Evolutionary conservation across 1,140 invertebrate genomes (phyloP).

Genomic region (Leptinotarsa texana): DNA sequence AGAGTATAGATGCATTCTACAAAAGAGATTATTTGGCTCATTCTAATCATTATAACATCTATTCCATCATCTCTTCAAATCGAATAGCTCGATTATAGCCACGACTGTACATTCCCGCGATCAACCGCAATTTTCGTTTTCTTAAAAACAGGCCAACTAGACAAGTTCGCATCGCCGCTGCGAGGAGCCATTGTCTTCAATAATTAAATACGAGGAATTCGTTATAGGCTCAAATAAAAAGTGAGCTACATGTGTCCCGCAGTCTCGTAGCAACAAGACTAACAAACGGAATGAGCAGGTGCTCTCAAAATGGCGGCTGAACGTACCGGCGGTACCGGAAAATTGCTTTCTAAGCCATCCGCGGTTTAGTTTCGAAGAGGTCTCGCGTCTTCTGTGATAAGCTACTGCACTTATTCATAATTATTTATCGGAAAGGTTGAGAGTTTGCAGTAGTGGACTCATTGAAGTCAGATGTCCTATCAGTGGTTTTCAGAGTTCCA

Average conservation of each 20-base stretch:
- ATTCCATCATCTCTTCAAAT: neutral
- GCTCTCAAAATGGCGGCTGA: conserved; percentile 40
- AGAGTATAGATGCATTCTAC: too few relatives aligned
- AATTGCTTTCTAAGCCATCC: conserved; percentile 28
- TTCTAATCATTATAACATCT: too few relatives aligned
- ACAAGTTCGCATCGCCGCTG: conserved; percentile 9
- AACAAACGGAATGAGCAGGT: conserved; percentile 41
- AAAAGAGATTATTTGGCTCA: too few relatives aligned
- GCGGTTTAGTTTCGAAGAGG: conserved; percentile 18
- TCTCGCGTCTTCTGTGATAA: too few relatives aligned
- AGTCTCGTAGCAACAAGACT: conserved; percentile 36
- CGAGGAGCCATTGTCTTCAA: conserved; percentile 33
- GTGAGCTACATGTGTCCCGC: conserved; percentile 39
- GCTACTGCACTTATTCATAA: too few relatives aligned
- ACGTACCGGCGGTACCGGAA: conserved; percentile 18
- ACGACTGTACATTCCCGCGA: conserved; percentile 11
- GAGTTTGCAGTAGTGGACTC: too few relatives aligned
- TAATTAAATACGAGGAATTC: conserved; percentile 36
- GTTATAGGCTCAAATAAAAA: conserved; percentile 30
- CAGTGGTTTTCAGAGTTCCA: too few relatives aligned
- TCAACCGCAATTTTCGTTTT: conserved; percentile 19
- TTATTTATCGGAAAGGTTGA: too few relatives aligned
- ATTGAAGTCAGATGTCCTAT: too few relatives aligned
- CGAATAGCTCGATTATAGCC: conserved; percentile 10
- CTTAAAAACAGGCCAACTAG: conserved; percentile 14